Percentiles rank a stretch among this genome's conserved stretches.
These are phyloP conservation scores for Herpailurus yagouaroundi DNA, from an alignment of 2,113 vertebrate species.

Conservation along the genomic window DNA sequence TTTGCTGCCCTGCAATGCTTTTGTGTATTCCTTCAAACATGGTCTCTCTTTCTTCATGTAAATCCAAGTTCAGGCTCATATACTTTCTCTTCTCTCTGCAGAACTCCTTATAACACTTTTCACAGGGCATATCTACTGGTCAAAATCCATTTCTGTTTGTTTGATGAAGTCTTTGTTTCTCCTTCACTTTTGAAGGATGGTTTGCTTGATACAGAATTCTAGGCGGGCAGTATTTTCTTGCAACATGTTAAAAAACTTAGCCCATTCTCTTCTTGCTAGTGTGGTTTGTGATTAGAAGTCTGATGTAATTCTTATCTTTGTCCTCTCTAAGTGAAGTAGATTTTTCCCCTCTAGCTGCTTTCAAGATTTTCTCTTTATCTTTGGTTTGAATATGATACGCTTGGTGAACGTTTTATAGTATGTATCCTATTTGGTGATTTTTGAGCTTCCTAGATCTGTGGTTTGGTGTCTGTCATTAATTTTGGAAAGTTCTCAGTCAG, in stretches of 20 bases:
- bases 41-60: background rate
- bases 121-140: background rate
- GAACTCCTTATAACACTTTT: background rate
- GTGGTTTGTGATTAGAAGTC: background rate
- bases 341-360: background rate
- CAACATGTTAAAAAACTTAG: background rate
- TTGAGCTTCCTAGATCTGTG: background rate
- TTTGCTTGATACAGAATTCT: background rate
- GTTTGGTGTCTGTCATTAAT: background rate
- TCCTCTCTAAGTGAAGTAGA: background rate
- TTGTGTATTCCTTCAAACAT: rapidly evolving
- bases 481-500: background rate
- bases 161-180: background rate
- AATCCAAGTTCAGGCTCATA: no score
- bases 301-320: background rate
- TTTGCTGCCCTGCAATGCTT: background rate
- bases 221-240: background rate
- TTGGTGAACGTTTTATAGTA: background rate
- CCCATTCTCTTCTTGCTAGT: background rate
- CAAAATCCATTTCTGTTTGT: background rate
- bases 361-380: background rate
- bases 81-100: background rate
- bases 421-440: background rate
- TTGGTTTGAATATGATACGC: background rate
- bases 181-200: background rate